A percentile compares a stretch with the other conserved stretches of the same genome.
Conservation (phyloP, 1,140 invertebrate species). For the Ditylenchus dipsaci region DNA sequence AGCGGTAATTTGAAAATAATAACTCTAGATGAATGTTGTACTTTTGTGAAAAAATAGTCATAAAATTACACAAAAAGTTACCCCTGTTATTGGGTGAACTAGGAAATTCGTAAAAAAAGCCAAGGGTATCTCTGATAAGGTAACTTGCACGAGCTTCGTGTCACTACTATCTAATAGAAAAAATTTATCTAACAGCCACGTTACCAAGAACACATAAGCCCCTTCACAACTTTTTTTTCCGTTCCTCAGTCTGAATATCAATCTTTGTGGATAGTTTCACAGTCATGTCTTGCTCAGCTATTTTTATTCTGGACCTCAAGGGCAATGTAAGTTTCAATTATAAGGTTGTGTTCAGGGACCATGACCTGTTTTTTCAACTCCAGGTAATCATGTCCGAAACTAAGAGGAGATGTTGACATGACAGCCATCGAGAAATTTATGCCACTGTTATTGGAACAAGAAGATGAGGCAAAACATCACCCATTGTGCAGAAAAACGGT, state of each 20-base stretch:
- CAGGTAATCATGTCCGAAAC: conserved; percentile 87
- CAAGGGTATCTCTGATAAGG: too few species aligned
- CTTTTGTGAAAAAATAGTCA: too few species aligned
- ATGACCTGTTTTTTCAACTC: conserved; percentile 23
- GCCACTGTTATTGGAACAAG: conserved; percentile 76
- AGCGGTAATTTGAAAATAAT: too few species aligned
- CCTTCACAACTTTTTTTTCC: too few species aligned
- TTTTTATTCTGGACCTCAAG: conserved; percentile 95
- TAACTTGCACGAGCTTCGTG: too few species aligned
- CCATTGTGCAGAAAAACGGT: conserved; percentile 75
- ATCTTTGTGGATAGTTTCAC: conserved; percentile 13
- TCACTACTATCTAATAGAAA: too few species aligned
- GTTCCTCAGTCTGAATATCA: not conserved
- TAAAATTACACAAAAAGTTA: too few species aligned
- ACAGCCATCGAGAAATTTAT: conserved; percentile 97
- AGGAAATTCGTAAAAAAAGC: too few species aligned
- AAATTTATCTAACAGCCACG: too few species aligned
- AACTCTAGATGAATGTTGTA: too few species aligned
- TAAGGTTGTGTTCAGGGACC: not conserved
- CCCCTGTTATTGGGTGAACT: too few species aligned
- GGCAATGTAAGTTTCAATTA: conserved; percentile 68
- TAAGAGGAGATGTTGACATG: conserved; percentile 97
- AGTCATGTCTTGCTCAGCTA: conserved; percentile 68
- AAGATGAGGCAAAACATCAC: conserved; percentile 70
- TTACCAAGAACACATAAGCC: too few species aligned